phyloP scores from a whole-genome alignment of 2,888 invertebrate species.

The Amorpha juglandis region DNA sequence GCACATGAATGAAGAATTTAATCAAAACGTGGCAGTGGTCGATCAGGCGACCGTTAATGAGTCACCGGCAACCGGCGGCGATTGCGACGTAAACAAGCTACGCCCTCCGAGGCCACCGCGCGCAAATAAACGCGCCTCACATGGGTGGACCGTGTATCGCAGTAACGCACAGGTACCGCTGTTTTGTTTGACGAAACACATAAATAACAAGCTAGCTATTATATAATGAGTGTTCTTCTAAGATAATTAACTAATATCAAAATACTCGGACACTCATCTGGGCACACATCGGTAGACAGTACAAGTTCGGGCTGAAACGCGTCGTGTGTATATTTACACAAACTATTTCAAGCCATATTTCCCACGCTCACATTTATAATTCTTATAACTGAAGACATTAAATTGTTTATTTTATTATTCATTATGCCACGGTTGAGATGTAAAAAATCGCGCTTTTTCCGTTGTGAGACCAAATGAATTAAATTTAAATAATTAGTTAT shows the following conservation, averaged over 20 bases:
- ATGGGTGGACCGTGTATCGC: slow-evolving; percentile 48
- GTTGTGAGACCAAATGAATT: neutral
- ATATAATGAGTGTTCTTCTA: no score
- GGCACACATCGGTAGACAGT: neutral
- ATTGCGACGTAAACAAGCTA: slow-evolving; percentile 67
- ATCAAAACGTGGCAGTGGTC: slow-evolving; percentile 49
- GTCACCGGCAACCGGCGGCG: slow-evolving; percentile 56
- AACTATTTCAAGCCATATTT: slow-evolving; percentile 11
- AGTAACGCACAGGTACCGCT: slow-evolving; percentile 38
- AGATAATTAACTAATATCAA: neutral
- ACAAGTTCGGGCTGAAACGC: neutral
- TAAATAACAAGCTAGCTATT: no score
- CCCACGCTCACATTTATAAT: neutral
- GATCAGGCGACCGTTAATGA: slow-evolving; percentile 66
- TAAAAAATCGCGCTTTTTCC: neutral
- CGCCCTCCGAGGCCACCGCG: slow-evolving; percentile 64
- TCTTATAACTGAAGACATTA: neutral
- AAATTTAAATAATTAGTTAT: no score
- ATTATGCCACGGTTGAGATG: neutral
- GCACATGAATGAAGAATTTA: slow-evolving; percentile 35
- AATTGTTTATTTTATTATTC: neutral
- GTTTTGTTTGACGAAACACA: slow-evolving; percentile 46
- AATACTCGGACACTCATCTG: neutral
- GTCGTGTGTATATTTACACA: slow-evolving; percentile 7
- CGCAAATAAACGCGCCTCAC: slow-evolving; percentile 70